Conservation (phyloP, 2,888 invertebrate genomes). For the Agrotis puta region DNA sequence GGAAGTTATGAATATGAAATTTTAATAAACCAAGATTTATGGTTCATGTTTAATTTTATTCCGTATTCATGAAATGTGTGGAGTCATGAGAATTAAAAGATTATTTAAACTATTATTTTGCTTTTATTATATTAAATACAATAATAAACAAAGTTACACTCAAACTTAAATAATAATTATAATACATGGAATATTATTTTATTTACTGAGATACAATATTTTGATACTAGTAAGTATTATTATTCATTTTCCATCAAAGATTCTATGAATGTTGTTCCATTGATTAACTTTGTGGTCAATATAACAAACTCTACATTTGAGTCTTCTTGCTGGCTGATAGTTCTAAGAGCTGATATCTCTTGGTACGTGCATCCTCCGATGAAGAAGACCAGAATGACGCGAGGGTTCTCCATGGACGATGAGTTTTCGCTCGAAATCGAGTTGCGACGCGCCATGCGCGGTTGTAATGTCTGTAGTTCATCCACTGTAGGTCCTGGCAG, state of each 20-base stretch:
- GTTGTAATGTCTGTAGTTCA: conserved; percentile 92
- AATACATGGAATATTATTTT: conserved; percentile 25
- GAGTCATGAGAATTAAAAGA: conserved; percentile 73
- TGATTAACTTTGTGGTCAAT: conserved; percentile 97
- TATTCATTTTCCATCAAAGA: conserved; percentile 92
- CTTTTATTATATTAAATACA: conserved; percentile 69
- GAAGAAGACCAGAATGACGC: conserved; percentile 97
- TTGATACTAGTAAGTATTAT: neutral
- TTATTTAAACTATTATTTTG: conserved; percentile 69
- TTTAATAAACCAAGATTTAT: conserved; percentile 86
- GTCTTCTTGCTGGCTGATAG: conserved; percentile 94
- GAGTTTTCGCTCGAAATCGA: conserved; percentile 92
- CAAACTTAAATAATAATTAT: conserved; percentile 12
- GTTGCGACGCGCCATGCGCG: conserved; percentile 90
- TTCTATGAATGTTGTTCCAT: conserved; percentile 96
- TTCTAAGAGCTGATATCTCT: conserved; percentile 95
- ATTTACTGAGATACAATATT: conserved; percentile 13
- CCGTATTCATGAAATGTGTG: conserved; percentile 69
- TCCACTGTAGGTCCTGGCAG: conserved; percentile 95
- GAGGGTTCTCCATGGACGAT: conserved; percentile 90
- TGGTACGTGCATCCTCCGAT: conserved; percentile 99
- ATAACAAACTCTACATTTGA: conserved; percentile 97
- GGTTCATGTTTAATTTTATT: conserved; percentile 81
- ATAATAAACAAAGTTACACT: conserved; percentile 39
- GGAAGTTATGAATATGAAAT: conserved; percentile 89